phyloP scores from a whole-genome alignment of 1,140 invertebrate genomes.

The Lethrus apterus region DNA sequence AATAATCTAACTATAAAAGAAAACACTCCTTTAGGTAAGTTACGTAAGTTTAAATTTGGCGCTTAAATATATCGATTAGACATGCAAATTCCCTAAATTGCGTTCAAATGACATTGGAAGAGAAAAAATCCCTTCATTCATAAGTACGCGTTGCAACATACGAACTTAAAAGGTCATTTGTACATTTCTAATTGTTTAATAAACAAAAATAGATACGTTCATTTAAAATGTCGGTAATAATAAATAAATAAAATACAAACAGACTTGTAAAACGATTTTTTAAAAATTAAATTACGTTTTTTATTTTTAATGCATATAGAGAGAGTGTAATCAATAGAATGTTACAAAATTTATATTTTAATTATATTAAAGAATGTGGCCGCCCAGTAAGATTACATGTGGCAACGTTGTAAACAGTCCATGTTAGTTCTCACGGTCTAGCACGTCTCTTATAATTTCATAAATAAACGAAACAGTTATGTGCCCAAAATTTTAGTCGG shows the following conservation, averaged over 20 bases:
- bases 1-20: no score
- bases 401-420: constrained; percentile 11
- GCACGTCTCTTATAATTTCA: constrained; percentile 1
- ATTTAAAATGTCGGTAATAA: background rate
- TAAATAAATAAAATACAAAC: background rate
- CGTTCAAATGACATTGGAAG: constrained; percentile 1
- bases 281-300: background rate
- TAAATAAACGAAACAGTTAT: constrained; percentile 3
- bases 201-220: background rate
- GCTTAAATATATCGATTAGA: constrained; percentile 8
- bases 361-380: background rate
- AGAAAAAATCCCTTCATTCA: constrained; percentile 9
- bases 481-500: no score
- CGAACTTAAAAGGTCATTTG: no score
- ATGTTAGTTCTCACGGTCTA: constrained; percentile 7
- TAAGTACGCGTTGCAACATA: no score
- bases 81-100: background rate
- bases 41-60: background rate
- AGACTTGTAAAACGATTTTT: background rate
- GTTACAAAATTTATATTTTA: background rate
- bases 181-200: no score
- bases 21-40: no score
- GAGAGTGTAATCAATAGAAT: background rate
- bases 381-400: constrained; percentile 5
- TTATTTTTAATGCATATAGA: background rate